A percentile compares a stretch with the other conserved stretches of the same genome.
These are phyloP conservation scores for Latrodectus hesperus DNA, from an alignment of 2,888 invertebrate genomes.

Conservation along the genomic window DNA sequence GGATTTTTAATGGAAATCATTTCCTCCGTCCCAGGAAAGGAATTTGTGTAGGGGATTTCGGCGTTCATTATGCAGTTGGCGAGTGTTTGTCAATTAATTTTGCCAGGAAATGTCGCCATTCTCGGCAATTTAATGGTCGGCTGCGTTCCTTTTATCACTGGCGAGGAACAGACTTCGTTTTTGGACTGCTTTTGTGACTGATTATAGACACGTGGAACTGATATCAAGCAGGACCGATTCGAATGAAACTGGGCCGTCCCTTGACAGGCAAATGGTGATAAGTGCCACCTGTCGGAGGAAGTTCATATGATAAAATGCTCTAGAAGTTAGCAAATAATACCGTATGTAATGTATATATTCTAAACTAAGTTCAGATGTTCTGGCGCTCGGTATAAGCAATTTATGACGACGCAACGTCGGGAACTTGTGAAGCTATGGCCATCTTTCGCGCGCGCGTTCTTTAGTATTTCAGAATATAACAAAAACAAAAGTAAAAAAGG, in stretches of 20 bases:
- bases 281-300: no score
- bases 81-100: not conserved
- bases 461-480: no score
- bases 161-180: not conserved
- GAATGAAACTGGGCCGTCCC: not conserved
- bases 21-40: not conserved
- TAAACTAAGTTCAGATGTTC: no score
- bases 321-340: no score
- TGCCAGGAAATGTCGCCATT: not conserved
- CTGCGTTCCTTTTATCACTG: not conserved
- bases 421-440: no score
- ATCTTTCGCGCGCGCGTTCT: no score
- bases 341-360: no score
- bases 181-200: not conserved
- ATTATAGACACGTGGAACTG: not conserved
- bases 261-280: no score
- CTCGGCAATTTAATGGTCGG: not conserved
- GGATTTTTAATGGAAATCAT: constrained; percentile 6
- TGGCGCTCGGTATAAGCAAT: no score
- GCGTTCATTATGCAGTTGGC: not conserved
- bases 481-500: no score
- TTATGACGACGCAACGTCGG: no score
- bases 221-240: not conserved
- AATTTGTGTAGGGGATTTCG: not conserved
- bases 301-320: no score